A percentile compares a stretch with the other conserved stretches of the same genome.
Evolutionary conservation across 2,888 invertebrate genomes (phyloP).

Genomic region (Heliconius erato): DNA sequence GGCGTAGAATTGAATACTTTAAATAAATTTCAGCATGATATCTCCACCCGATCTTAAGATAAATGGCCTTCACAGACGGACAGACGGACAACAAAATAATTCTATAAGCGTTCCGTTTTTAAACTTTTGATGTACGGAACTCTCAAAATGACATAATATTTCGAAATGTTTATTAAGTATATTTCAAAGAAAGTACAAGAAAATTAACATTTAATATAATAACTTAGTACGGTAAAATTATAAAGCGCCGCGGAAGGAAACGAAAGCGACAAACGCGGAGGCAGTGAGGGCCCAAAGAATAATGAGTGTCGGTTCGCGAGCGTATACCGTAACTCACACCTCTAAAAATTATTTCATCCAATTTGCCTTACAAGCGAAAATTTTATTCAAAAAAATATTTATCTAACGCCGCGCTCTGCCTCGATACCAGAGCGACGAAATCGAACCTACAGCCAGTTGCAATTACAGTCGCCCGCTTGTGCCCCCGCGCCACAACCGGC

Average conservation of each 20-base stretch:
- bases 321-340: constrained; percentile 23
- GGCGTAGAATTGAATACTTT: too few species aligned
- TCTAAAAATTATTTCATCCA: constrained; percentile 26
- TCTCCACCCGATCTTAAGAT: too few species aligned
- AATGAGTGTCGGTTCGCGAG: constrained; percentile 23
- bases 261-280: constrained; percentile 31
- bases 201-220: constrained; percentile 13
- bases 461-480: too few species aligned
- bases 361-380: constrained; percentile 3
- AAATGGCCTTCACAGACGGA: too few species aligned
- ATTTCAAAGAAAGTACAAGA: background rate
- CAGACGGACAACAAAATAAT: too few species aligned
- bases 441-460: too few species aligned
- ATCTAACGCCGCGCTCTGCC: background rate
- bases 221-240: constrained; percentile 18
- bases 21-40: too few species aligned
- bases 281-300: constrained; percentile 27
- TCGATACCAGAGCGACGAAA: too few species aligned
- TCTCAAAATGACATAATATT: background rate
- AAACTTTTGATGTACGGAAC: too few species aligned
- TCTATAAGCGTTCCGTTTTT: too few species aligned
- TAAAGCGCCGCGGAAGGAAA: constrained; percentile 26
- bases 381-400: background rate
- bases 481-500: too few species aligned
- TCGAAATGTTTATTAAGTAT: background rate